Evolutionary conservation across 2,888 invertebrate genomes (phyloP).

Genomic region (Drepanosiphum platanoidis): DNA sequence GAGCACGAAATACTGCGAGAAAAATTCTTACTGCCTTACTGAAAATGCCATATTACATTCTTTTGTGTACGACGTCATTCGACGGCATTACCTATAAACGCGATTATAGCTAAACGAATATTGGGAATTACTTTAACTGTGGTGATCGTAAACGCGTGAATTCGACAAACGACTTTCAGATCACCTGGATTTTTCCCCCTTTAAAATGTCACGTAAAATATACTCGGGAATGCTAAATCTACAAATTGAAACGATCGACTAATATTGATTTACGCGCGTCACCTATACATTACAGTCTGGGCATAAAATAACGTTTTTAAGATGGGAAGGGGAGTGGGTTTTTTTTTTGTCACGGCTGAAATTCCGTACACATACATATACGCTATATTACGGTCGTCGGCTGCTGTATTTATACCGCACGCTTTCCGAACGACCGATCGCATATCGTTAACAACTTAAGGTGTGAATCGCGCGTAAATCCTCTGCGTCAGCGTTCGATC

Average conservation of each 20-base stretch:
- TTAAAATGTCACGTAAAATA: background rate
- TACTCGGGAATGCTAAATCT: background rate
- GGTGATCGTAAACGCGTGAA: background rate
- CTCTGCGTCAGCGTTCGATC: constrained; percentile 26
- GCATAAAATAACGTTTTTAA: background rate
- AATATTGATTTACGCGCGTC: background rate
- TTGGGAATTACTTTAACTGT: background rate
- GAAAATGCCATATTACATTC: too few species aligned
- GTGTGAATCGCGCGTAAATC: background rate
- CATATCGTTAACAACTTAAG: constrained; percentile 54
- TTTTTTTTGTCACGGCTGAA: constrained; percentile 12
- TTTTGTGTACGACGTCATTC: too few species aligned
- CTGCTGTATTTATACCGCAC: background rate
- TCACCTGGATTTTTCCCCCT: background rate
- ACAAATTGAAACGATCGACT: constrained; percentile 25
- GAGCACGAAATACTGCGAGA: too few species aligned
- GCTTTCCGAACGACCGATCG: constrained; percentile 34
- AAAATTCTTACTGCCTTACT: too few species aligned
- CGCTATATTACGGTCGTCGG: background rate
- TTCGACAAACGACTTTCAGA: background rate
- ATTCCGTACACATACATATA: background rate
- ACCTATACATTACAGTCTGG: background rate
- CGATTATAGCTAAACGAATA: background rate
- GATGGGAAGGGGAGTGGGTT: background rate
- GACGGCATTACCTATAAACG: background rate